phyloP scores from a whole-genome alignment of 2,113 vertebrate genomes.

The Aegotheles bennettii region DNA sequence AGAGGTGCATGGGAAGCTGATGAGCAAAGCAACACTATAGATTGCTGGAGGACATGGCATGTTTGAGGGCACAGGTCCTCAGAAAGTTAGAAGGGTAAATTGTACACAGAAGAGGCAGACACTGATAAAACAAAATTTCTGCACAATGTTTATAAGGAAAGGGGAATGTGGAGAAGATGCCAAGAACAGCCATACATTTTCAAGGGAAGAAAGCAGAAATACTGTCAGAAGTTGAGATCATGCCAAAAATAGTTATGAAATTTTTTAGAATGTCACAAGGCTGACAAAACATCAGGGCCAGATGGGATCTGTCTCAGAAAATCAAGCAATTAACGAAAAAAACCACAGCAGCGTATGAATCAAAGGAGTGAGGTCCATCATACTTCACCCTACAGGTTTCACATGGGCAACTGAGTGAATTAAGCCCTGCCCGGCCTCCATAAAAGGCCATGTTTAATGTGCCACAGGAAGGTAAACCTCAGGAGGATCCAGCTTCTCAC shows the following conservation, averaged over 20 bases:
- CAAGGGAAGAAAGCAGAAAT: conserved; percentile 16
- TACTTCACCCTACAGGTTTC: neutral
- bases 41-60: neutral
- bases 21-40: neutral
- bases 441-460: neutral
- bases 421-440: neutral
- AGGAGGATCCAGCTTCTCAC: neutral
- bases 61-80: neutral
- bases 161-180: neutral
- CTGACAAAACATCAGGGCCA: conserved; percentile 58
- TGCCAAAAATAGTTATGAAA: conserved; percentile 42
- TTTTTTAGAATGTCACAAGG: conserved; percentile 42
- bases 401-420: neutral
- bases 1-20: neutral
- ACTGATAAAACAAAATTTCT: neutral
- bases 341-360: neutral
- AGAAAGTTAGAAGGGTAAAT: neutral
- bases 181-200: conserved; percentile 48
- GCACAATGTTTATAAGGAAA: neutral
- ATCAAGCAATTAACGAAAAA: conserved; percentile 26
- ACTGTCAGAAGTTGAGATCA: conserved; percentile 39
- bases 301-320: conserved; percentile 47
- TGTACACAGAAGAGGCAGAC: neutral
- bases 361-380: neutral
- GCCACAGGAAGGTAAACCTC: neutral